phyloP scores from a whole-genome alignment of 2,113 vertebrate species.

The Crypturellus undulatus region DNA sequence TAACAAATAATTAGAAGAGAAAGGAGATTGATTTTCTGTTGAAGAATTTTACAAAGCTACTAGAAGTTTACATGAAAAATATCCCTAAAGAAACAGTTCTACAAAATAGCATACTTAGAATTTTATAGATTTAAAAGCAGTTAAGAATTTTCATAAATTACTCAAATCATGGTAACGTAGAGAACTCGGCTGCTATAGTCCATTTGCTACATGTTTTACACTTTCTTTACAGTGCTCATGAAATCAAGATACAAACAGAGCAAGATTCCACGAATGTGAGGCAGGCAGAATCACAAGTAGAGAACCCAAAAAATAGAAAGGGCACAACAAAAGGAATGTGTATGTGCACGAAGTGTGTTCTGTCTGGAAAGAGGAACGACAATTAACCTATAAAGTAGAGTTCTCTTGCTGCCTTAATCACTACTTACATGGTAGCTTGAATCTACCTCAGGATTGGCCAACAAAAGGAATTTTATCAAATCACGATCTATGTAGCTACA shows the following conservation, averaged over 20 bases:
- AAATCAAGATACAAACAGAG: neutral
- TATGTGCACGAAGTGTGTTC: neutral
- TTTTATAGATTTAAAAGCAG: neutral
- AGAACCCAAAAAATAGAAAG: neutral
- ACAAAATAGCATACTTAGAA: neutral
- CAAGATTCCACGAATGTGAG: neutral
- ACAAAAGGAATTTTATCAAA: neutral
- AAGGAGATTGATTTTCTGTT: neutral
- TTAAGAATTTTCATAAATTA: neutral
- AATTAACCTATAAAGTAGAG: neutral
- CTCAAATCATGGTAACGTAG: neutral
- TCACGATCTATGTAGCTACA: neutral
- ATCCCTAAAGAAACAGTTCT: neutral
- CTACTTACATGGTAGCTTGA: neutral
- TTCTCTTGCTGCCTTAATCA: neutral
- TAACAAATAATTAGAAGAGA: neutral
- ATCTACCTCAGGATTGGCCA: neutral
- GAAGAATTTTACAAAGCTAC: neutral
- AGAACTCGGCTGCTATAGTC: neutral
- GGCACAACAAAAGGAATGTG: neutral
- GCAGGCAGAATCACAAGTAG: neutral
- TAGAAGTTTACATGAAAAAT: neutral
- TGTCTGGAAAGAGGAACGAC: neutral
- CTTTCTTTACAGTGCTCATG: neutral
- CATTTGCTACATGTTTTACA: neutral